Evolutionary conservation across 2,797 vertebrate genomes (phyloP).

Genomic region (Pangasius larnaudii): DNA sequence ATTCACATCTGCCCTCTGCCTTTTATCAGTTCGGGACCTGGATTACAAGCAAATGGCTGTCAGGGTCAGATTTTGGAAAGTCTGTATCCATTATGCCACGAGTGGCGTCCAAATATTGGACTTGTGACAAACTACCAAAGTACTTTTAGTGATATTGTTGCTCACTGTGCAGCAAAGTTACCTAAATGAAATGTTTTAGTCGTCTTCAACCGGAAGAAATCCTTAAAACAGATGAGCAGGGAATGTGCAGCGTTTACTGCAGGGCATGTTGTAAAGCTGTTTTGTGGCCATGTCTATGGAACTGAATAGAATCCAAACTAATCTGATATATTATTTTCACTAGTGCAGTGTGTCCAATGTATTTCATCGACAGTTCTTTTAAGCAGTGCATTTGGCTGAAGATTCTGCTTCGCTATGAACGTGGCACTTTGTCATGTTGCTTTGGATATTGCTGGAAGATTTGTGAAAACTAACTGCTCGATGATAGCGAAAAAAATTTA

Average conservation of each 20-base stretch:
- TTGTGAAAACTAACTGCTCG: conserved; percentile 65
- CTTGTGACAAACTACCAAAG: conserved; percentile 6
- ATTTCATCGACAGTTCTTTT: neutral
- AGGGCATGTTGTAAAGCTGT: neutral
- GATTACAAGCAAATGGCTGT: neutral
- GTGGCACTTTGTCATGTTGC: conserved; percentile 31
- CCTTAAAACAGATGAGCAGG: neutral
- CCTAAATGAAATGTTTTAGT: neutral
- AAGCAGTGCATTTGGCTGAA: neutral
- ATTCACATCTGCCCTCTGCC: neutral
- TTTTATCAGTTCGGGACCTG: conserved; percentile 2
- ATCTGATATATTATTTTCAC: neutral
- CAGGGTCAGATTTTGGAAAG: neutral
- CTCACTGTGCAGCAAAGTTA: neutral
- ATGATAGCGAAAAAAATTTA: conserved; percentile 51
- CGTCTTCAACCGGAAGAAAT: neutral
- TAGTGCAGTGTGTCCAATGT: neutral
- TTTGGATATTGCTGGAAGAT: conserved; percentile 61
- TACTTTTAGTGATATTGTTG: neutral
- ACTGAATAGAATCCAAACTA: neutral
- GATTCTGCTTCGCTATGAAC: conserved; percentile 44
- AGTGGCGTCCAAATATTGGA: neutral
- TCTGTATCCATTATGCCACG: neutral
- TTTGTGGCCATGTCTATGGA: neutral
- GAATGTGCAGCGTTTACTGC: neutral